A percentile compares a stretch with the other conserved stretches of the same genome.
phyloP scores from a whole-genome alignment of 2,113 vertebrate species.

The Trogon melanurus region DNA sequence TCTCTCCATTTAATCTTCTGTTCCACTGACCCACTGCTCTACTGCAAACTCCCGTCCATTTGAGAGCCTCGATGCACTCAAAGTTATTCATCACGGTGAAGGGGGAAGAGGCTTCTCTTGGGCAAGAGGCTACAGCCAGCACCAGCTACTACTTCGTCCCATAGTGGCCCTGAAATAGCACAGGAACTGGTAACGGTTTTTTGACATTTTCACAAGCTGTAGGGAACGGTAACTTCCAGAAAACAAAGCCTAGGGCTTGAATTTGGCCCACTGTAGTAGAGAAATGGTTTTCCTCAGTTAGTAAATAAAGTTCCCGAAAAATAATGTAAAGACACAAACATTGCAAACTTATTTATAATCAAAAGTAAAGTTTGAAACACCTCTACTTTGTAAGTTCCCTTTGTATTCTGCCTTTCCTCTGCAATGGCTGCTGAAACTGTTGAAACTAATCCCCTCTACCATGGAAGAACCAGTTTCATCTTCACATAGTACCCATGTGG shows the following conservation, averaged over 20 bases:
- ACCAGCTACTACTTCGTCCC: not conserved
- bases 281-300: not conserved
- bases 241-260: not conserved
- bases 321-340: not conserved
- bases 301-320: not conserved
- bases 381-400: not conserved
- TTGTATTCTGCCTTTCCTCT: not conserved
- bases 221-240: not conserved
- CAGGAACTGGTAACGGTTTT: accelerated
- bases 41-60: not conserved
- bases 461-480: not conserved
- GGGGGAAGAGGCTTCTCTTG: not conserved
- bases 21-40: not conserved
- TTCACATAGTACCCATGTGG: not conserved
- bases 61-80: not conserved
- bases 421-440: not conserved
- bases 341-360: not conserved
- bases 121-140: not conserved
- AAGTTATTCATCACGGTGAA: not conserved
- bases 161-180: not conserved
- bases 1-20: not conserved
- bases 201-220: not conserved
- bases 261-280: not conserved
- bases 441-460: not conserved
- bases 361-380: not conserved